Evolutionary conservation across 2,888 invertebrate species (phyloP).

Genomic region (Pandemis heparana): DNA sequence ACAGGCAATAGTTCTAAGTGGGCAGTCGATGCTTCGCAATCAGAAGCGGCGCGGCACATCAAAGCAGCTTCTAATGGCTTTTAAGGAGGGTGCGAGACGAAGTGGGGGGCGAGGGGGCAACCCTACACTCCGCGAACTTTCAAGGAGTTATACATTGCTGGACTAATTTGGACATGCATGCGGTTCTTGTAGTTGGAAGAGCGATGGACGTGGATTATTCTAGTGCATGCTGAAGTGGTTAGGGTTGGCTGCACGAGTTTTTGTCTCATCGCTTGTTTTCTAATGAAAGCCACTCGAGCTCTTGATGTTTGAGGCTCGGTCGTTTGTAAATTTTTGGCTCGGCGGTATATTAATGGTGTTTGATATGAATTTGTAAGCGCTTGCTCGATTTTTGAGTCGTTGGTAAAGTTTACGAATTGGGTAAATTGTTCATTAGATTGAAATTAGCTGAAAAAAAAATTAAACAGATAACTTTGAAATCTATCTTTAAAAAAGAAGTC

Average conservation of each 20-base stretch:
- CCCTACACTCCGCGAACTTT: slow-evolving; percentile 10
- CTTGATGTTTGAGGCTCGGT: slow-evolving; percentile 14
- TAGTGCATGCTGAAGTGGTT: slow-evolving; percentile 14
- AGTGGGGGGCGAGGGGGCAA: slow-evolving; percentile 7
- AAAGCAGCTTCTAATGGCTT: slow-evolving; percentile 42
- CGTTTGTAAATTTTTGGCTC: slow-evolving; percentile 17
- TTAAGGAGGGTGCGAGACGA: slow-evolving; percentile 38
- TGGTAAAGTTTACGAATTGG: neutral
- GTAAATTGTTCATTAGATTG: neutral
- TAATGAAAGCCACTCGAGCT: slow-evolving; percentile 42
- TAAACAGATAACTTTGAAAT: neutral
- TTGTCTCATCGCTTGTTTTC: slow-evolving; percentile 43
- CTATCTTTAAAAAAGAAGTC: too few relatives aligned
- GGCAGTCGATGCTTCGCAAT: slow-evolving; percentile 42
- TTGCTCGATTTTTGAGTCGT: neutral
- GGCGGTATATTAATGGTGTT: slow-evolving; percentile 3
- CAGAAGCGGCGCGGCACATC: slow-evolving; percentile 37
- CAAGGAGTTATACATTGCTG: neutral
- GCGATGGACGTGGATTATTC: slow-evolving; percentile 7
- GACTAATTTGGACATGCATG: too few relatives aligned
- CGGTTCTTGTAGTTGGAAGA: neutral
- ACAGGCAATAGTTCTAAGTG: slow-evolving; percentile 37
- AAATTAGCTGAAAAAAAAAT: too few relatives aligned
- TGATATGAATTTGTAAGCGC: neutral
- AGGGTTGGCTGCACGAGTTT: slow-evolving; percentile 13